These are phyloP conservation scores for Manduca sexta DNA, from an alignment of 1,140 invertebrate genomes.

Conservation along the genomic window DNA sequence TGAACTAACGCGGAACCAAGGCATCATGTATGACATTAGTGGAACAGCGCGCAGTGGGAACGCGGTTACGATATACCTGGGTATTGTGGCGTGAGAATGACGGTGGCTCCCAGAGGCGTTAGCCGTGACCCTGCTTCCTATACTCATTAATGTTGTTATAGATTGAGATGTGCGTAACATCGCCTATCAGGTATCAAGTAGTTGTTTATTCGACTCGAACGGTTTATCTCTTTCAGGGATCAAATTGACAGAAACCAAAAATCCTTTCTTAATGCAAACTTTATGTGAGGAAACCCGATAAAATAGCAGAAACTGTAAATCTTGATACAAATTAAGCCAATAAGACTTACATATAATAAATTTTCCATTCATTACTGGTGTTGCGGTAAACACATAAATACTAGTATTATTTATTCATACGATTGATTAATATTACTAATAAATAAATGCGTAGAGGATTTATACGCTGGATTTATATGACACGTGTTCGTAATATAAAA, in stretches of 20 bases:
- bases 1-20: slow-evolving; percentile 24
- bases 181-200: no score
- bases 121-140: slow-evolving; percentile 29
- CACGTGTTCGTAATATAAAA: slow-evolving; percentile 26
- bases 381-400: not conserved
- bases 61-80: slow-evolving; percentile 13
- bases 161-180: no score
- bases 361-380: no score
- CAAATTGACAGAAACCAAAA: no score
- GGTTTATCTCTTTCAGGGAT: no score
- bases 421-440: slow-evolving; percentile 17
- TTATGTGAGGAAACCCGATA: no score
- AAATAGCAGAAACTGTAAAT: no score
- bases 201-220: no score
- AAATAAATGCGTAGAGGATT: slow-evolving; percentile 3
- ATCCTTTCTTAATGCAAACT: no score
- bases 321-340: not conserved
- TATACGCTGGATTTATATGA: slow-evolving; percentile 4
- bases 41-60: slow-evolving; percentile 20
- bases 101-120: slow-evolving; percentile 18
- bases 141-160: no score
- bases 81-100: slow-evolving; percentile 43
- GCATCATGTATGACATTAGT: slow-evolving; percentile 25
- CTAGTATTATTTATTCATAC: not conserved
- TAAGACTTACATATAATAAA: not conserved